Evolutionary conservation across 1,140 invertebrate species (phyloP), one percentile per base, ranked within the genome.

Genomic region (Magallana gigas): DNA sequence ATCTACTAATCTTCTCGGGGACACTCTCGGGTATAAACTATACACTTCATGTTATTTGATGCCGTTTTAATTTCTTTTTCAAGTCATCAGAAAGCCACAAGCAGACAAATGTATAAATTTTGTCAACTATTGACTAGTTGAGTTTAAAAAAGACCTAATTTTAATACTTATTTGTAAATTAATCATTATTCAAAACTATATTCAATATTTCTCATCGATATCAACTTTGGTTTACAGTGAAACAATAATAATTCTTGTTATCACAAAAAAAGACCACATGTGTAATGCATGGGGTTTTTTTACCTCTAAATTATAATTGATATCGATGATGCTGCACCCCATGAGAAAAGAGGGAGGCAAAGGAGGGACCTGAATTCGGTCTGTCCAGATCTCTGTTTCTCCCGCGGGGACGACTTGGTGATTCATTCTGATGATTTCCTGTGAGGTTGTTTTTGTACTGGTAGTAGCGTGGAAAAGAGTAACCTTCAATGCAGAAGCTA

Each of bases 341-440:
- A 98, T 96, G n/a, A 99, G 95, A 96, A 98, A 98, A 23, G 98
- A 99, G 11, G 98, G 98, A 80, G 98, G 98, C 89, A 99, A 95
- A 29, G 98, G 98, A 86, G 98, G 98, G 87, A 99, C 98, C 94
- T 87, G 84, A 1, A 92, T 83, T 1, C 71, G 60, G n/a, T 89
- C 88, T 16, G 62, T 85, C 89, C 91, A 91, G 3, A 12, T 64
- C 57, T 91, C 89, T 8, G 83, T 88, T 8, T 88, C 60, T 11
- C 90, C 89, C 7, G 87, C 86, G 16, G 86, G 81, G 23, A 89
- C 85, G 3, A 87, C 80, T 11, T 87, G 82, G 58, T 91, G 91
- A n/a, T 91, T 88, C 57, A 91, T 85, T n/a, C 89, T 86, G 36
- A 89, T 88, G 3, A 86, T 89, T 89, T 86, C 92, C 71, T 57